Conservation (phyloP, 2,113 vertebrate species). For the Cyprinodon brontotheroides region DNA sequence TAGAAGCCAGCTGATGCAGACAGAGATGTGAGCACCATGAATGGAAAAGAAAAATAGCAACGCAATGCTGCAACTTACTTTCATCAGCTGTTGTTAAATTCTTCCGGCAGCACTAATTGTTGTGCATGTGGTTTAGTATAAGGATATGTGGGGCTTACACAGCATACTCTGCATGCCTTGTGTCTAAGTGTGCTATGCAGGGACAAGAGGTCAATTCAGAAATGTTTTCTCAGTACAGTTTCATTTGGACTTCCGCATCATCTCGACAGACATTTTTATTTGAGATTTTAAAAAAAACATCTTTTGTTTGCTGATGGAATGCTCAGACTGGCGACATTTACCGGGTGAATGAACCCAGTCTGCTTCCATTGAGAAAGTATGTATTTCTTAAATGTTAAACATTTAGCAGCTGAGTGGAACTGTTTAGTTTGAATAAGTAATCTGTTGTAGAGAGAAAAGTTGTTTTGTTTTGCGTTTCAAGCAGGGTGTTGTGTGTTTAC, state of each 20-base stretch:
- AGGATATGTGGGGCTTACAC: conserved; percentile 78
- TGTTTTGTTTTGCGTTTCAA: conserved; percentile 31
- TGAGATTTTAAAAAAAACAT: conserved; percentile 69
- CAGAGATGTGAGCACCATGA: conserved; percentile 48
- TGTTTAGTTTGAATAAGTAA: conserved; percentile 51
- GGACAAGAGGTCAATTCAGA: conserved; percentile 72
- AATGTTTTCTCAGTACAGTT: conserved; percentile 69
- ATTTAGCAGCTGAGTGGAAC: conserved; percentile 65
- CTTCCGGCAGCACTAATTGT: conserved; percentile 78
- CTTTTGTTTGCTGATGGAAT: conserved; percentile 71
- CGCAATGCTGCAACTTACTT: conserved; percentile 66
- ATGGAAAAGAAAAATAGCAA: conserved; percentile 58
- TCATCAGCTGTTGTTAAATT: conserved; percentile 78
- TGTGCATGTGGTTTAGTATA: conserved; percentile 79
- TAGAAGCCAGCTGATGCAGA: conserved; percentile 19
- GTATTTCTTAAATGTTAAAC: conserved; percentile 69
- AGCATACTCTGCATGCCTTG: conserved; percentile 77
- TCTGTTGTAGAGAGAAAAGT: conserved; percentile 47
- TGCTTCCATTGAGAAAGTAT: conserved; percentile 66
- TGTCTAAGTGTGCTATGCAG: conserved; percentile 72
- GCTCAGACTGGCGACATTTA: conserved; percentile 57
- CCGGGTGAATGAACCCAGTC: conserved; percentile 57
- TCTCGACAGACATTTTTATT: conserved; percentile 45
- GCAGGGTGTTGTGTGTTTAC: conserved; percentile 56
- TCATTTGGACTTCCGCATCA: conserved; percentile 51